Evolutionary conservation across 2,888 invertebrate species (phyloP), one percentile per base, ranked within the genome.

Genomic region (Geophilus truncorum): DNA sequence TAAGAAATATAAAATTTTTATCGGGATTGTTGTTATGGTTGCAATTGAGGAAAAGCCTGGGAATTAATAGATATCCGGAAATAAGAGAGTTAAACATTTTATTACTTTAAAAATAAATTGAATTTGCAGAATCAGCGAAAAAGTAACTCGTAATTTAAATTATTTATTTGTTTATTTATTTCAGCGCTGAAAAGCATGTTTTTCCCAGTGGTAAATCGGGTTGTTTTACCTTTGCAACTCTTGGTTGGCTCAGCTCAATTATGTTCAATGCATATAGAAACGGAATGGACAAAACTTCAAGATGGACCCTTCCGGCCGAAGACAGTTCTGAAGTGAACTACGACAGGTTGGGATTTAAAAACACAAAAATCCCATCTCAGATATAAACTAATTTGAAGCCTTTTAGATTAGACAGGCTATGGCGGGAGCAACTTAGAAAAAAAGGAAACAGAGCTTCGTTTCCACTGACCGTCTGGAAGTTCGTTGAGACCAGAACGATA

Each of bases 221-320:
- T 4, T 84, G 86, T 30, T 84, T 88, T 81, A 87, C 86, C 10
- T 85, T 85, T 83, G 84, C 87, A 80, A 86, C 87, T 10, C 85
- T 86, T 78, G 84, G 86, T 40, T 88, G 88, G 88, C 84, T 87
- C 81, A 85, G 86, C 0, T 84, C 84, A 3, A 84, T 87, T 51
- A 87, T 88, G 86, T 86, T 86, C 86, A 86, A 85, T 80, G 86
- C 88, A 0, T 87, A 85, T 78, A 84, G 84, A 28, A 5, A 76
- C 1, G 76, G 76, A 30, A 34, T 76, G 34, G 76, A 18, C 18
- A 30, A 76, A 18, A 76, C 34, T 2, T 4, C 7, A 9, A 3
- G n/a, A 12, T 76, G 76, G 76, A 76, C 2, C 5, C 76, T 76
- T 32, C 21, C 23, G 10, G 28, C 34, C 7, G 76, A 76, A 76